phyloP scores from a whole-genome alignment of 23 tunicate genomes.

The Aplidium turbinatum region DNA sequence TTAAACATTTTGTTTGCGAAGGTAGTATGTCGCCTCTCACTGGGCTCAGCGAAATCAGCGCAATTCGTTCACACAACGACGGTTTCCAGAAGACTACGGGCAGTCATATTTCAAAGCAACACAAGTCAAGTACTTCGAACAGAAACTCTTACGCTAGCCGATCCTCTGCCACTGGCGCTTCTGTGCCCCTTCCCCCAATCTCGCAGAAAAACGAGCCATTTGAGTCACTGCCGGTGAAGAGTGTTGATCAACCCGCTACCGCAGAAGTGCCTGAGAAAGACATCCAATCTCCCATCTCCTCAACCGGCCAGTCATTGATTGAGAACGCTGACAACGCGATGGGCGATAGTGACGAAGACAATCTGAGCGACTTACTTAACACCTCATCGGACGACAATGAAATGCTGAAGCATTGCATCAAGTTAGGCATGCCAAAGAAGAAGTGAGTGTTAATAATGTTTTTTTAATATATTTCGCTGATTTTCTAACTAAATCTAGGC shows the following conservation, averaged over 20 bases:
- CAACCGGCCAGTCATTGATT: background rate
- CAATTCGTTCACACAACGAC: slow-evolving; percentile 53
- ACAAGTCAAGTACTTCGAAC: slow-evolving; percentile 25
- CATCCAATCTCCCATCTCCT: background rate
- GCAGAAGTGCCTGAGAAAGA: no score
- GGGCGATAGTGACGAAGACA: slow-evolving; percentile 12
- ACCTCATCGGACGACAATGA: slow-evolving; percentile 54
- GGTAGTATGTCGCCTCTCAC: slow-evolving; percentile 77
- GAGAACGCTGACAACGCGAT: slow-evolving; percentile 5
- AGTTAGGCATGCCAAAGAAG: slow-evolving; percentile 47
- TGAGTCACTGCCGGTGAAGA: background rate
- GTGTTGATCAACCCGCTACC: background rate
- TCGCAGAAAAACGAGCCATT: slow-evolving; percentile 2
- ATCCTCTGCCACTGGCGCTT: slow-evolving; percentile 80
- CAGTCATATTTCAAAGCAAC: background rate
- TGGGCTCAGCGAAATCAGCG: slow-evolving; percentile 69
- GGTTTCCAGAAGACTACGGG: slow-evolving; percentile 34
- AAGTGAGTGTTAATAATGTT: slow-evolving; percentile 7
- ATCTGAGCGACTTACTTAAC: slow-evolving; percentile 9
- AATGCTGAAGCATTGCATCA: slow-evolving; percentile 38
- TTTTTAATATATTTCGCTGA: background rate
- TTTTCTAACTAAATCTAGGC: background rate
- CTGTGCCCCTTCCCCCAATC: slow-evolving; percentile 38
- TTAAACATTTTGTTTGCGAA: slow-evolving; percentile 50
- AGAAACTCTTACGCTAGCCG: slow-evolving; percentile 45